Conservation (phyloP, 2,888 invertebrate species). For the Coremacera marginata region DNA sequence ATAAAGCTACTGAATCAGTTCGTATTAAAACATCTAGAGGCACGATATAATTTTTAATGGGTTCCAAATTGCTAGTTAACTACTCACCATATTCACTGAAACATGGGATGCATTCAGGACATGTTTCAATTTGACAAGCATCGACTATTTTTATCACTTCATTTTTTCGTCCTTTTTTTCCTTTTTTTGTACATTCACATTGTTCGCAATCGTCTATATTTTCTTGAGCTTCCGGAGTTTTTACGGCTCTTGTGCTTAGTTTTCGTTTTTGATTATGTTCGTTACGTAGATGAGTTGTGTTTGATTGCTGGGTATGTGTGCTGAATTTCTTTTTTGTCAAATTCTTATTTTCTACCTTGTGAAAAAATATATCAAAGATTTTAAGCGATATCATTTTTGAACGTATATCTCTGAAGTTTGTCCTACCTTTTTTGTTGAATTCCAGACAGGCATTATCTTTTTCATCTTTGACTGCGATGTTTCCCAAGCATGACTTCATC, state of each 20-base stretch:
- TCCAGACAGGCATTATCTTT: neutral
- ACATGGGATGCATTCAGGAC: slow-evolving; percentile 43
- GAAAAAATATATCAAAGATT: slow-evolving; percentile 9
- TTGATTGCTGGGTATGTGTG: slow-evolving; percentile 3
- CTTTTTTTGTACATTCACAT: slow-evolving; percentile 1
- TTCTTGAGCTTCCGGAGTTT: neutral
- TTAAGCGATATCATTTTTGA: neutral
- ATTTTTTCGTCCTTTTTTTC: slow-evolving; percentile 24
- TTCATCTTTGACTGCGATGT: neutral
- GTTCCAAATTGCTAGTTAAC: neutral
- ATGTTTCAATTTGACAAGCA: slow-evolving; percentile 50
- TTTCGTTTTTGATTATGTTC: neutral
- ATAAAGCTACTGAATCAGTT: slow-evolving; percentile 92
- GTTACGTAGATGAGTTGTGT: neutral
- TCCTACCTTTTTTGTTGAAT: slow-evolving; percentile 22
- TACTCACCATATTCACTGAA: slow-evolving; percentile 54
- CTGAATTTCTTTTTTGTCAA: slow-evolving; percentile 4
- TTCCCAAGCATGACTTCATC: slow-evolving; percentile 28
- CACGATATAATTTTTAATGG: neutral
- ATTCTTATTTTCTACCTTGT: slow-evolving; percentile 56
- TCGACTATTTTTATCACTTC: slow-evolving; percentile 50
- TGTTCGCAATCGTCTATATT: neutral
- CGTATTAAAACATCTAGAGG: slow-evolving; percentile 73
- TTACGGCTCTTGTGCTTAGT: slow-evolving; percentile 21
- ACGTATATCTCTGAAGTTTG: neutral